Conservation (phyloP, 2,797 vertebrate species). For the Vireo griseus region DNA sequence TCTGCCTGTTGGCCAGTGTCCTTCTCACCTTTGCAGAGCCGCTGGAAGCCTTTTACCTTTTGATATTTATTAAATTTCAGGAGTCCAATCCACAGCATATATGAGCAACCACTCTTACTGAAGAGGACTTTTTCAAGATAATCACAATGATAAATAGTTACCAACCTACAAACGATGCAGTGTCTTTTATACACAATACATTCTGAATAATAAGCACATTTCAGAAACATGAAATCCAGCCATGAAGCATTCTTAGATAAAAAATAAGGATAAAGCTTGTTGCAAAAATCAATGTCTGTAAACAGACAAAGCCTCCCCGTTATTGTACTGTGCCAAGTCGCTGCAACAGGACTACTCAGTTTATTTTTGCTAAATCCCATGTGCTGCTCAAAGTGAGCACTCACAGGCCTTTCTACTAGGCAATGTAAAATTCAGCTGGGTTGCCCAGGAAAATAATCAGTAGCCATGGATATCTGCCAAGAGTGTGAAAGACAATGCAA, state of each 20-base stretch:
- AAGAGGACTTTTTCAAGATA: background rate
- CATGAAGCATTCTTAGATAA: background rate
- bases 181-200: background rate
- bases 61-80: background rate
- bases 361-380: background rate
- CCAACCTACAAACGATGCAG: background rate
- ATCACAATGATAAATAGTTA: background rate
- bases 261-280: background rate
- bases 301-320: accelerated
- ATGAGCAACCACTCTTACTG: background rate
- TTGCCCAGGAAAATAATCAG: background rate
- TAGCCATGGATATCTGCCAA: background rate
- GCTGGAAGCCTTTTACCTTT: background rate
- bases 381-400: background rate
- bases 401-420: background rate
- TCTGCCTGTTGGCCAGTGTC: background rate
- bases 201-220: background rate
- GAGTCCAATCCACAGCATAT: background rate
- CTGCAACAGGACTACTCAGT: background rate
- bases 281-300: background rate
- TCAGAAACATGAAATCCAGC: background rate
- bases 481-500: background rate
- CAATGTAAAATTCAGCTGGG: background rate
- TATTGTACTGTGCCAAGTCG: background rate
- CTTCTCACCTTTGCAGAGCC: background rate